A percentile compares a stretch with the other conserved stretches of the same genome.
Evolutionary conservation across 1,140 invertebrate species (phyloP).

Genomic region (Trigoniulus corallinus): DNA sequence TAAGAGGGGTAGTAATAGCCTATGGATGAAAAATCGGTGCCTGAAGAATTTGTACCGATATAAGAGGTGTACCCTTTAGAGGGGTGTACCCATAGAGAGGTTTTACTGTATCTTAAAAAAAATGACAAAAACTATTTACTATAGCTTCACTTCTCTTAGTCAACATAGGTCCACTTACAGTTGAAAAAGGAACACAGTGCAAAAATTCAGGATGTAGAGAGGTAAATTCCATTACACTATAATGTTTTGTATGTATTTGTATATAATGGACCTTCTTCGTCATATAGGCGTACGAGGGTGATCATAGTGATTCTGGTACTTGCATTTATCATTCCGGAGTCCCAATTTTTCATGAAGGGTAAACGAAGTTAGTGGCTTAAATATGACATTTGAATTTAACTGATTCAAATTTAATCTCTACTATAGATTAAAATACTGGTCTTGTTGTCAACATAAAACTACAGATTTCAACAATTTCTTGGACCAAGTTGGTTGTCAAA

Average conservation of each 20-base stretch:
- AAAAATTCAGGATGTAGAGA: slow-evolving; percentile 70
- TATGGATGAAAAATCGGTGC: too few species aligned
- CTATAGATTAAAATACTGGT: slow-evolving; percentile 85
- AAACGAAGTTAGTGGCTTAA: too few species aligned
- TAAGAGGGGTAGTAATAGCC: too few species aligned
- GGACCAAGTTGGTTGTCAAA: slow-evolving; percentile 63
- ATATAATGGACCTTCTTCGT: slow-evolving; percentile 4
- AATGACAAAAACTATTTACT: background rate
- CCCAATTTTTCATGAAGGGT: slow-evolving; percentile 90
- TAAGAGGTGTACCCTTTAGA: too few species aligned
- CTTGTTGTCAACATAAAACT: slow-evolving; percentile 84
- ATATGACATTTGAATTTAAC: background rate
- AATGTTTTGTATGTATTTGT: background rate
- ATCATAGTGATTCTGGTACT: slow-evolving; percentile 37
- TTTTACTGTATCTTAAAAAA: background rate
- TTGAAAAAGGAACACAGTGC: slow-evolving; percentile 59
- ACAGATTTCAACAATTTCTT: slow-evolving; percentile 85
- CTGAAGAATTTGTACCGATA: too few species aligned
- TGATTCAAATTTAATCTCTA: slow-evolving; percentile 1
- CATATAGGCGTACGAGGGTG: slow-evolving; percentile 47
- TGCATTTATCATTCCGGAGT: slow-evolving; percentile 77
- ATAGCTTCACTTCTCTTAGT: background rate
- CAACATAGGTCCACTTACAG: background rate
- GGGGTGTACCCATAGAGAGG: too few species aligned
- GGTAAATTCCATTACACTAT: slow-evolving; percentile 21